phyloP scores from a whole-genome alignment of 2,797 vertebrate species.

The Sebastes umbrosus region DNA sequence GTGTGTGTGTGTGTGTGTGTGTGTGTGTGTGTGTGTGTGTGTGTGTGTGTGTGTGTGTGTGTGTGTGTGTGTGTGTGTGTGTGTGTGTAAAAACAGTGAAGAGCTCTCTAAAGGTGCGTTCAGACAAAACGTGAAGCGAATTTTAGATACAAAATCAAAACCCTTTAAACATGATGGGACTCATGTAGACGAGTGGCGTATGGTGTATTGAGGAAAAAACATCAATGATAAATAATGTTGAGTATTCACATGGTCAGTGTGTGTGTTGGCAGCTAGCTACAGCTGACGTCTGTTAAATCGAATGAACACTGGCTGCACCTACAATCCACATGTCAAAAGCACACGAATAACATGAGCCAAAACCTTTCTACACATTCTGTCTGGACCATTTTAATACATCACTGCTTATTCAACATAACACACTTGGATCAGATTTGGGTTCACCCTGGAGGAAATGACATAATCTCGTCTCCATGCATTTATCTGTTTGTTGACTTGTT shows the following conservation, averaged over 20 bases:
- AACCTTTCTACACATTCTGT: background rate
- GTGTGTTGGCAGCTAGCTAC: background rate
- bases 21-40: too few species aligned
- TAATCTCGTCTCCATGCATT: background rate
- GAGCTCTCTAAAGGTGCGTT: background rate
- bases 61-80: too few species aligned
- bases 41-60: too few species aligned
- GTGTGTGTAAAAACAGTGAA: background rate
- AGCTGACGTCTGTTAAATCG: background rate
- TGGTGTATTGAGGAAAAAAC: background rate
- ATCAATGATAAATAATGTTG: background rate
- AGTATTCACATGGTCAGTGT: background rate
- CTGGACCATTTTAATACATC: background rate
- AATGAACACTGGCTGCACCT: too few species aligned
- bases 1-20: too few species aligned
- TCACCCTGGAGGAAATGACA: background rate
- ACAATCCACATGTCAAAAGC: background rate
- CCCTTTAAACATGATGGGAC: background rate
- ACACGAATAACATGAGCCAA: background rate
- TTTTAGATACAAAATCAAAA: background rate
- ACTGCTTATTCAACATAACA: background rate
- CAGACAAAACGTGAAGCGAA: background rate
- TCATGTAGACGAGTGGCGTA: background rate
- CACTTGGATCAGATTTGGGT: background rate
- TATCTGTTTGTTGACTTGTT: background rate